Evolutionary conservation across 2,888 invertebrate species (phyloP).

Genomic region (Sussaba pulchella): DNA sequence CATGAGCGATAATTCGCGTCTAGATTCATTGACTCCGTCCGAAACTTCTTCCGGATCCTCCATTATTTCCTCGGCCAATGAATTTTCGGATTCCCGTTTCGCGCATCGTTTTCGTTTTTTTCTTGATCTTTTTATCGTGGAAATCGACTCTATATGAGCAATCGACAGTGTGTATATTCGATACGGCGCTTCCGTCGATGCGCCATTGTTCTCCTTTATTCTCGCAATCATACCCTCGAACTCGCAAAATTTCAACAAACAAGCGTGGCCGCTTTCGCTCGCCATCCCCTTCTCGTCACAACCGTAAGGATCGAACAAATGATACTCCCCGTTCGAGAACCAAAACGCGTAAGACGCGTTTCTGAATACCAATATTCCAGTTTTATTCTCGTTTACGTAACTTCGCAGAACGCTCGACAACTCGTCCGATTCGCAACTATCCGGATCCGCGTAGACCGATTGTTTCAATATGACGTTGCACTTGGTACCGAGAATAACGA

Average conservation of each 20-base stretch:
- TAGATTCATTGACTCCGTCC: conserved; percentile 45
- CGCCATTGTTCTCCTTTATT: conserved; percentile 74
- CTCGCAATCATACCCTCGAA: conserved; percentile 70
- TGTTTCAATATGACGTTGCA: conserved; percentile 78
- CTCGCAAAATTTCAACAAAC: conserved; percentile 75
- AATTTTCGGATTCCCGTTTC: conserved; percentile 43
- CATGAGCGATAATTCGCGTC: conserved; percentile 63
- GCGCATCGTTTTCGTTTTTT: conserved; percentile 45
- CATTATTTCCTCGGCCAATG: conserved; percentile 31
- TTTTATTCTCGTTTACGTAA: conserved; percentile 73
- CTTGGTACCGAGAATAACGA: conserved; percentile 73
- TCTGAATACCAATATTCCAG: conserved; percentile 77
- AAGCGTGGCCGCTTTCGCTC: conserved; percentile 69
- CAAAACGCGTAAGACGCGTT: conserved; percentile 80
- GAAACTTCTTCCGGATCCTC: conserved; percentile 30
- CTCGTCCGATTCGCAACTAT: conserved; percentile 71
- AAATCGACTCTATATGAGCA: conserved; percentile 74
- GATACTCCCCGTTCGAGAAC: conserved; percentile 72
- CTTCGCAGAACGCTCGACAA: conserved; percentile 65
- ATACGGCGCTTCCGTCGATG: conserved; percentile 70
- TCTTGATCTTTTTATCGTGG: conserved; percentile 47
- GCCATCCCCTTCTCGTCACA: conserved; percentile 77
- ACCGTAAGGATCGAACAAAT: conserved; percentile 80
- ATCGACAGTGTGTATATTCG: conserved; percentile 77
- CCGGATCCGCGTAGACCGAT: conserved; percentile 75